Evolutionary conservation across 2,888 invertebrate species (phyloP).

Genomic region (Mongoloraphidia duomilia): DNA sequence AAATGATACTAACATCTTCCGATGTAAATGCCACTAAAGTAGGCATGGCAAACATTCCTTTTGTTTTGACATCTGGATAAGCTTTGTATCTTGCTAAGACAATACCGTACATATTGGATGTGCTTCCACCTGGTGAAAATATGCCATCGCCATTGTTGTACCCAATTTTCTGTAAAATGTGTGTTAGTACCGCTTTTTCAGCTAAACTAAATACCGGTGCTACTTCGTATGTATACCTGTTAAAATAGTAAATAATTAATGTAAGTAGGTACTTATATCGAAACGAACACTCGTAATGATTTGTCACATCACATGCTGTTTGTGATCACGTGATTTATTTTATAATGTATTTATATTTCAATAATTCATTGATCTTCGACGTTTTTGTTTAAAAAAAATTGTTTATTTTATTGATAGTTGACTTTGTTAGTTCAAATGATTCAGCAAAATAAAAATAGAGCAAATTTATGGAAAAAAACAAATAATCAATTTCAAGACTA

Average conservation of each 20-base stretch:
- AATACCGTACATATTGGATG: slow-evolving; percentile 65
- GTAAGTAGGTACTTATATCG: too few relatives aligned
- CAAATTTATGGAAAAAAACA: too few relatives aligned
- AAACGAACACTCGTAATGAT: too few relatives aligned
- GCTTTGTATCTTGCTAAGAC: slow-evolving; percentile 54
- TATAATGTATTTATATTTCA: too few relatives aligned
- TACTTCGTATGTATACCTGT: slow-evolving; percentile 55
- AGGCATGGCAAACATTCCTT: slow-evolving; percentile 45
- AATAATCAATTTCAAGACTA: too few relatives aligned
- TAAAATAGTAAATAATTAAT: not conserved
- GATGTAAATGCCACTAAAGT: slow-evolving; percentile 61
- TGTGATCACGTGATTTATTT: too few relatives aligned
- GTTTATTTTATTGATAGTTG: too few relatives aligned
- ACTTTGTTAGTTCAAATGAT: too few relatives aligned
- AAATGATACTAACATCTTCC: slow-evolving; percentile 43
- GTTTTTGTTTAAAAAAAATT: too few relatives aligned
- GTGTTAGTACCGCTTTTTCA: slow-evolving; percentile 42
- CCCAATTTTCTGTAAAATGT: slow-evolving; percentile 43
- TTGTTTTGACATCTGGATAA: slow-evolving; percentile 52
- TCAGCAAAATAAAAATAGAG: too few relatives aligned
- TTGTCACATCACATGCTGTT: too few relatives aligned
- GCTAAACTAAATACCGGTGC: slow-evolving; percentile 65
- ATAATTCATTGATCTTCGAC: too few relatives aligned
- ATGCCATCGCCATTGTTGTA: slow-evolving; percentile 58
- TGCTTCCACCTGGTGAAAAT: slow-evolving; percentile 64